Conservation (phyloP, 2,888 invertebrate genomes). For the Allolobophora icterica region DNA sequence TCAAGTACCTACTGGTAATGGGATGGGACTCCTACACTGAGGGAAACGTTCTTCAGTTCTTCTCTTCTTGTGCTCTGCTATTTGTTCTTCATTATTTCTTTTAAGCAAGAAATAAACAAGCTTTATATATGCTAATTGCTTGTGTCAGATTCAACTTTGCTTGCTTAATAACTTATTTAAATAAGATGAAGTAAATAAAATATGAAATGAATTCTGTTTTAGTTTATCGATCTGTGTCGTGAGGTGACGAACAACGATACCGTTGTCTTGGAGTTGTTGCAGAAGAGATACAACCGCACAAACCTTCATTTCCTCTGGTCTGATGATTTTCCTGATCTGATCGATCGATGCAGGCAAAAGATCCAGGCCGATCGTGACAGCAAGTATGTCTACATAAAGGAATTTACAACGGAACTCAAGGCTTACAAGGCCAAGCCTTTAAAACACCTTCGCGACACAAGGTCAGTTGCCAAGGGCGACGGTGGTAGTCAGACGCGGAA, state of each 20-base stretch:
- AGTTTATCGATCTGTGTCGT: slow-evolving; percentile 55
- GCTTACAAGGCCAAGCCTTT: slow-evolving; percentile 43
- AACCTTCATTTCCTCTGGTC: slow-evolving; percentile 50
- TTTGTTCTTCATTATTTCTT: not conserved
- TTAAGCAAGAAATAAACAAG: not conserved
- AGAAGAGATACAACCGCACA: slow-evolving; percentile 53
- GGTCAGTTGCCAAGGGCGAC: not conserved
- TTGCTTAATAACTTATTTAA: too few relatives aligned
- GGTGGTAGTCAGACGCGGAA: not conserved
- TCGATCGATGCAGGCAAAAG: not conserved
- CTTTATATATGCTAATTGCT: not conserved
- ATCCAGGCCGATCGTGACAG: slow-evolving; percentile 28
- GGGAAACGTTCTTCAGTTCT: not conserved
- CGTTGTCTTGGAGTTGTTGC: slow-evolving; percentile 51
- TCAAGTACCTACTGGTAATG: not conserved
- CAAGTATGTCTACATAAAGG: slow-evolving; percentile 37
- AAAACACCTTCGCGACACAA: slow-evolving; percentile 26
- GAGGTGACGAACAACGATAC: slow-evolving; percentile 40
- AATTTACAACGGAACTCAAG: slow-evolving; percentile 50
- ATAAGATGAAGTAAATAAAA: too few relatives aligned
- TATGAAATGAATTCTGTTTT: slow-evolving; percentile 41
- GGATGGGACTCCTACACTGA: not conserved
- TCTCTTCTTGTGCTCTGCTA: not conserved
- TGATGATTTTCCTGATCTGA: slow-evolving; percentile 50
- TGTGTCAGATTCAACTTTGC: not conserved